Conservation (phyloP, 2,797 vertebrate species). For the Tinamus major region DNA sequence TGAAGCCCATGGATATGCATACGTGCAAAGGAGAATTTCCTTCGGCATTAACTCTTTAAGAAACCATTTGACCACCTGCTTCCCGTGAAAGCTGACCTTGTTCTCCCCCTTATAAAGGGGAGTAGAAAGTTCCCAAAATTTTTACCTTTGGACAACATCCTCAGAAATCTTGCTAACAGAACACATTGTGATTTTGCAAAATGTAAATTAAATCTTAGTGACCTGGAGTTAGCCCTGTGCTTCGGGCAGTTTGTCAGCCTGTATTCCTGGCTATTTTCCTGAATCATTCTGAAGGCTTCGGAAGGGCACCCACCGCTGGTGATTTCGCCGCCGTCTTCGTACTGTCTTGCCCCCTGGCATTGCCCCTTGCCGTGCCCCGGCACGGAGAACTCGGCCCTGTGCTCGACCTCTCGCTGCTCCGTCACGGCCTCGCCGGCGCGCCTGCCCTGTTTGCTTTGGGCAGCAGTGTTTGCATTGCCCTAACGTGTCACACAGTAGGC, state of each 20-base stretch:
- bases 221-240: constrained; percentile 32
- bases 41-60: constrained; percentile 62
- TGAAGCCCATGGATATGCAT: constrained; percentile 42
- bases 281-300: constrained; percentile 40
- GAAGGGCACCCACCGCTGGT: constrained; percentile 53
- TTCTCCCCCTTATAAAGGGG: constrained; percentile 58
- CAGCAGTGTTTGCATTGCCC: constrained; percentile 1
- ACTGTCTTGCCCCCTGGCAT: constrained; percentile 52
- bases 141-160: constrained; percentile 49
- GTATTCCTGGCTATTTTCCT: constrained; percentile 45
- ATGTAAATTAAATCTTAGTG: constrained; percentile 44
- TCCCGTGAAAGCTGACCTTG: constrained; percentile 59
- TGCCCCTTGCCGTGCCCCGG: constrained; percentile 27
- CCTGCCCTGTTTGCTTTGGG: constrained; percentile 32
- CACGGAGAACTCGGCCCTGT: constrained; percentile 33
- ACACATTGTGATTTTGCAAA: constrained; percentile 49
- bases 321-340: constrained; percentile 41
- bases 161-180: constrained; percentile 29
- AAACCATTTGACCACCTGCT: constrained; percentile 64
- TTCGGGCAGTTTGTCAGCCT: constrained; percentile 26
- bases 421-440: no score
- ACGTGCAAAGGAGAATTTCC: constrained; percentile 12
- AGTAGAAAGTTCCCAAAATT: constrained; percentile 62
- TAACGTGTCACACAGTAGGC: not conserved
- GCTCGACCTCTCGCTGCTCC: no score